A percentile compares a stretch with the other conserved stretches of the same genome.
Conservation (phyloP, 2,113 vertebrate genomes). For the Excalfactoria chinensis region DNA sequence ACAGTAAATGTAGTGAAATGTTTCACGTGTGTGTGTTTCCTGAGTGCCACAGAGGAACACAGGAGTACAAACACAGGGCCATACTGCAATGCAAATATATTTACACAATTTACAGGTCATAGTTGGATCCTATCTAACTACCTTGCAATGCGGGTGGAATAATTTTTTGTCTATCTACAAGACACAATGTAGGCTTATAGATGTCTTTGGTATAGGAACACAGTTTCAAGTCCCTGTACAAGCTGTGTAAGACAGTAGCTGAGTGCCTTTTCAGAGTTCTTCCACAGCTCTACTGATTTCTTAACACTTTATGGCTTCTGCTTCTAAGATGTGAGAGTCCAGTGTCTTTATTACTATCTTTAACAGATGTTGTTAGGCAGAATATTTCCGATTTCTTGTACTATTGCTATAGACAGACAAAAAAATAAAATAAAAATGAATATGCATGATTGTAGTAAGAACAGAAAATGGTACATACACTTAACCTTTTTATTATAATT, state of each 20-base stretch:
- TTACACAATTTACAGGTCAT: not conserved
- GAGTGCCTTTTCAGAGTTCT: slow-evolving; percentile 50
- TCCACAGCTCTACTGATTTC: slow-evolving; percentile 31
- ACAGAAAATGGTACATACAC: slow-evolving; percentile 4
- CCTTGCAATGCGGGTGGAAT: rapidly evolving
- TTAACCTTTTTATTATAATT: slow-evolving; percentile 23
- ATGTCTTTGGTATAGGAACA: not conserved
- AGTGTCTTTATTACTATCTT: not conserved
- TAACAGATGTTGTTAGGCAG: slow-evolving; percentile 14
- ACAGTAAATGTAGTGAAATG: rapidly evolving
- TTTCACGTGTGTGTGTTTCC: rapidly evolving
- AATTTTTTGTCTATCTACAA: not conserved
- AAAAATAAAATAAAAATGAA: not conserved
- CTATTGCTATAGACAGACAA: not conserved
- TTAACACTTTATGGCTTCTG: slow-evolving; percentile 33
- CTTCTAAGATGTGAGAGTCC: not conserved
- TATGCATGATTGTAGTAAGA: not conserved
- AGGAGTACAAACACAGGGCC: not conserved
- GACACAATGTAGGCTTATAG: not conserved
- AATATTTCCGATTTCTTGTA: slow-evolving; percentile 26
- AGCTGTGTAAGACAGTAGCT: slow-evolving; percentile 22
- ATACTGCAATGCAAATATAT: not conserved
- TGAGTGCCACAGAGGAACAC: not conserved
- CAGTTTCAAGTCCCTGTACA: not conserved
- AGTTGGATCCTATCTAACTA: not conserved